Evolutionary conservation across 2,797 vertebrate genomes (phyloP).

Genomic region (Otolemur crassicaudatus): DNA sequence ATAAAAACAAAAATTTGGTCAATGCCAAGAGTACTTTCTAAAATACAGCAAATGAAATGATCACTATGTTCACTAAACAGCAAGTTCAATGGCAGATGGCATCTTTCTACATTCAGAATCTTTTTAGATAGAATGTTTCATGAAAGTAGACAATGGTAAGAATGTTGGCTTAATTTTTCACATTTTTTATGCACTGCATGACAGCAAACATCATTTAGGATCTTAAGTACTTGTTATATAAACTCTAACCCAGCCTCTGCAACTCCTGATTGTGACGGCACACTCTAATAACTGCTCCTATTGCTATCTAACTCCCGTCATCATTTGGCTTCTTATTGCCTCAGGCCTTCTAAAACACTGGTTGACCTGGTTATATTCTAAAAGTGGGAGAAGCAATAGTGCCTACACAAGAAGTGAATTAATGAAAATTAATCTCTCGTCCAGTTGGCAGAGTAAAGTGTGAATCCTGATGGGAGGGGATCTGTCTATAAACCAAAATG

Average conservation of each 20-base stretch:
- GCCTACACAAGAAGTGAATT: neutral
- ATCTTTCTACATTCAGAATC: neutral
- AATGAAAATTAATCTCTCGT: neutral
- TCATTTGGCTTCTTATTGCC: neutral
- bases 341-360: neutral
- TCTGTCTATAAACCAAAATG: neutral
- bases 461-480: neutral
- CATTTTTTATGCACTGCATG: neutral
- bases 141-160: neutral
- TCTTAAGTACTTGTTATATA: neutral
- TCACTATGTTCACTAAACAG: slow-evolving; percentile 1
- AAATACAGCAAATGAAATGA: neutral
- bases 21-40: neutral
- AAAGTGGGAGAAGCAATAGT: neutral
- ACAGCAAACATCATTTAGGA: neutral
- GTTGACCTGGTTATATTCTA: neutral
- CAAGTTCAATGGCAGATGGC: neutral
- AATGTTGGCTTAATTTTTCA: neutral
- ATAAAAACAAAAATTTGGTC: neutral
- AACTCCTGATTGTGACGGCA: neutral
- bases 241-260: neutral
- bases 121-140: slow-evolving; percentile 13
- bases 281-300: neutral
- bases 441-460: neutral
- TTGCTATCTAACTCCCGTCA: neutral